Base-by-base conservation (phyloP, 2,113 vertebrate genomes). In the Entomyzon cyanotis region DNA sequence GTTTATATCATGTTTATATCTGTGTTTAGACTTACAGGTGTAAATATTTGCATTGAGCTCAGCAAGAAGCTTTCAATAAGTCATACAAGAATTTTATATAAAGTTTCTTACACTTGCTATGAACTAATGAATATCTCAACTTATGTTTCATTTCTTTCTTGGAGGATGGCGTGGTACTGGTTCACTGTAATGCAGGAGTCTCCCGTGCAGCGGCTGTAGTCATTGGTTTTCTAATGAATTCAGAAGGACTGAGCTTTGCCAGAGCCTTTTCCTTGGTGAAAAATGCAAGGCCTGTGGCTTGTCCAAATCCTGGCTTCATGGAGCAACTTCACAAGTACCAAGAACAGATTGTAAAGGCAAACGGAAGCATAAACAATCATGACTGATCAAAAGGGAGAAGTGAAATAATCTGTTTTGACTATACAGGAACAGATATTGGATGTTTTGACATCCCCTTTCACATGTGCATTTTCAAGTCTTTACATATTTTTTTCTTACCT, bases 171-270 rank as follows among this genome's bases (percentile, higher is more conserved):
- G 98, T 99, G 55, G 98, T 99, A 31, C 96, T 99, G 88, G 98
- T 99, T 79, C 99, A 99, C 96, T 99, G 99, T 68, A 99, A 99
- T 27, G 97, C 99, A 24, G 99, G 99, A 52, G 98, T 99, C 79
- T 99, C 99, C 39, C 98, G 99, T 46, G 98, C 99, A 19, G 98
- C 99, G 0, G 98, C 99, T 2, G 95, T 99, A 69, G 96, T 99
- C 87, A 99, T 98, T 42, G 99, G 99, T 68, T 99, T 99, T 97
- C 97, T 99, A 81, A 99, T 99, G 98, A 97, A 98, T 71, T 98
- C 97, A 46, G 98, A 99, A 69, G 96, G 98, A 93, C 98, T 98
- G 81, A 97, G 97, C 74, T 99, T 99, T 94, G 95, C 98, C 21
- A 98, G 93, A 27, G 99, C 99, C 16, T 98, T 99, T 93, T 98